phyloP scores from a whole-genome alignment of 2,888 invertebrate genomes.

The Drosophila recens region DNA sequence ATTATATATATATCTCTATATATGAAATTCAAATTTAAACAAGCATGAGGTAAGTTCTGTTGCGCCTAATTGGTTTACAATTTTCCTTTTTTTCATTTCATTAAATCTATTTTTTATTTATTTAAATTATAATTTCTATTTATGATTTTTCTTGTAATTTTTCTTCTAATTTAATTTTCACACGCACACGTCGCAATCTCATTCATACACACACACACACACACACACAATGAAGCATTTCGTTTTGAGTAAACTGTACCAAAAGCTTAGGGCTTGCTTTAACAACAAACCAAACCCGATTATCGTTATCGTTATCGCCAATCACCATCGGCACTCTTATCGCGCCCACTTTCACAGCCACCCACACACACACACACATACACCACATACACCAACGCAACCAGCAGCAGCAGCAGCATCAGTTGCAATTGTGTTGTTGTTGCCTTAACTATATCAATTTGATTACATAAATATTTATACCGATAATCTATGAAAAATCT shows the following conservation, averaged over 20 bases:
- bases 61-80: conserved; percentile 80
- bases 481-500: neutral
- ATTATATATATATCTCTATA: conserved; percentile 61
- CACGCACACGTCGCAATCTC: conserved; percentile 25
- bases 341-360: conserved; percentile 20
- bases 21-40: conserved; percentile 66
- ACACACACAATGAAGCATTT: conserved; percentile 26
- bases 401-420: conserved; percentile 21
- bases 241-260: conserved; percentile 38
- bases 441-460: conserved; percentile 18
- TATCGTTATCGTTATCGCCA: conserved; percentile 33
- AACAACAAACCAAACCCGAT: conserved; percentile 22
- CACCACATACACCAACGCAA: conserved; percentile 12
- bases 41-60: conserved; percentile 84
- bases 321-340: conserved; percentile 30
- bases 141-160: conserved; percentile 51
- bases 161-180: conserved; percentile 30
- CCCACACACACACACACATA: conserved; percentile 24
- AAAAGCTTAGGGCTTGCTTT: conserved; percentile 31
- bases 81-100: conserved; percentile 42
- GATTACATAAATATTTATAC: conserved; percentile 1
- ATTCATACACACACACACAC: conserved; percentile 26
- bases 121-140: conserved; percentile 26
- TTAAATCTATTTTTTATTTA: conserved; percentile 42
- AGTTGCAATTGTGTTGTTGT: conserved; percentile 14